These are phyloP conservation scores for Garra rufa DNA, from an alignment of 2,113 vertebrate genomes.

Conservation along the genomic window DNA sequence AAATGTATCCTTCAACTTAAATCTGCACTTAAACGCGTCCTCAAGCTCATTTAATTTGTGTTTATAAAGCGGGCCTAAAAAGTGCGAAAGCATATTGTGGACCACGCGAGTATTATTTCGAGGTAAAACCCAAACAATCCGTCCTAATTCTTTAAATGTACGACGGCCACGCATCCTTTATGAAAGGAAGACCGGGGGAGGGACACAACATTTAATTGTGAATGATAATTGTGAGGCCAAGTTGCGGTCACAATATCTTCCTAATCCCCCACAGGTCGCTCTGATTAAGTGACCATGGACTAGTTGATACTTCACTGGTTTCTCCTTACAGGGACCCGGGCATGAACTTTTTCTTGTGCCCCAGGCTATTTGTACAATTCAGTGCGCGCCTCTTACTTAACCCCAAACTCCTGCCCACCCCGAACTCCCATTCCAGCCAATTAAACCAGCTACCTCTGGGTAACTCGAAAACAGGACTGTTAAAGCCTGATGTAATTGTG, in stretches of 20 bases:
- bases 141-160: not conserved
- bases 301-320: conserved; percentile 68
- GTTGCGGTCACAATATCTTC: conserved; percentile 69
- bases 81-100: not conserved
- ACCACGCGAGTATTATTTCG: not conserved
- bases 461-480: not conserved
- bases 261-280: conserved; percentile 73
- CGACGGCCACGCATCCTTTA: not conserved
- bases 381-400: conserved; percentile 73
- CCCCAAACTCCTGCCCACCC: conserved; percentile 70
- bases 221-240: conserved; percentile 69
- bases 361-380: conserved; percentile 79
- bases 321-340: conserved; percentile 81
- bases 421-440: conserved; percentile 60
- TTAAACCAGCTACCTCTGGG: conserved; percentile 26
- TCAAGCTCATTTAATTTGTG: not conserved
- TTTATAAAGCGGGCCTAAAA: not conserved
- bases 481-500: not conserved
- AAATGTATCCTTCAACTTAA: not conserved
- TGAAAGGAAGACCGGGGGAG: not conserved
- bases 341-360: conserved; percentile 85
- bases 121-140: not conserved
- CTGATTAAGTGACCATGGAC: conserved; percentile 78
- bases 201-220: conserved; percentile 63
- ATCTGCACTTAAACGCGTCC: not conserved